These are phyloP conservation scores for Hippocampus mohnikei DNA, from an alignment of 2,113 vertebrate species.

Conservation along the genomic window DNA sequence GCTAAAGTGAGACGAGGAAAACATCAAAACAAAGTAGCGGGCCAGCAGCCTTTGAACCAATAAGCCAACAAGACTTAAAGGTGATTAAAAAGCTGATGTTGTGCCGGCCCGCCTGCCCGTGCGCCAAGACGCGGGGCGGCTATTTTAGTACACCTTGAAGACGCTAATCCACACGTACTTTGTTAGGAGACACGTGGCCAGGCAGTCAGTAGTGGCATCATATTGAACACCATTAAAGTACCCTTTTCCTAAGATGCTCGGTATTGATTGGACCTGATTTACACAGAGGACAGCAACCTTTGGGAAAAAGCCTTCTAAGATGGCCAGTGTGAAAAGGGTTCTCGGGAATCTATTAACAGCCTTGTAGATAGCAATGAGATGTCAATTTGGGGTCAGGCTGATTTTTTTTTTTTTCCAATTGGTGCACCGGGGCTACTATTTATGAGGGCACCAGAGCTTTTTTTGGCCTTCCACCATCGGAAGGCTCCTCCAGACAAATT, in stretches of 20 bases:
- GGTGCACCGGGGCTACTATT: too few species aligned
- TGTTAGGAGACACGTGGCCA: neutral
- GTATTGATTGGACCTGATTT: too few species aligned
- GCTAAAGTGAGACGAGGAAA: constrained; percentile 25
- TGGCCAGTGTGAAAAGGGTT: neutral
- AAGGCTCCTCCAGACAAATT: too few species aligned
- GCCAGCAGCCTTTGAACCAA: constrained; percentile 31
- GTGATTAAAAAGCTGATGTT: constrained; percentile 40
- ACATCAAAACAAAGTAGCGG: constrained; percentile 12
- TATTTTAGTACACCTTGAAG: constrained; percentile 50
- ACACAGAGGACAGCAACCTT: too few species aligned
- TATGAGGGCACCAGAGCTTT: too few species aligned
- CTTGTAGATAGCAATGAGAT: too few species aligned
- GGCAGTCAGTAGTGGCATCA: neutral
- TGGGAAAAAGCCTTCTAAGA: too few species aligned
- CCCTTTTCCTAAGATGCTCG: neutral
- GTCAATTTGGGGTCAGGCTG: too few species aligned
- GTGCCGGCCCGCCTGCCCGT: constrained; percentile 19
- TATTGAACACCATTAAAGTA: neutral
- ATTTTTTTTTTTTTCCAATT: too few species aligned
- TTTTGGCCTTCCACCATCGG: too few species aligned
- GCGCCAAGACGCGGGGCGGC: constrained; percentile 21
- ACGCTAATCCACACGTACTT: constrained; percentile 49
- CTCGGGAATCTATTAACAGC: neutral
- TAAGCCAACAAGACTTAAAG: constrained; percentile 41